Percentiles rank a stretch among this genome's conserved stretches.
These are phyloP conservation scores for Alethe diademata DNA, from an alignment of 2,113 vertebrate species.

Conservation along the genomic window DNA sequence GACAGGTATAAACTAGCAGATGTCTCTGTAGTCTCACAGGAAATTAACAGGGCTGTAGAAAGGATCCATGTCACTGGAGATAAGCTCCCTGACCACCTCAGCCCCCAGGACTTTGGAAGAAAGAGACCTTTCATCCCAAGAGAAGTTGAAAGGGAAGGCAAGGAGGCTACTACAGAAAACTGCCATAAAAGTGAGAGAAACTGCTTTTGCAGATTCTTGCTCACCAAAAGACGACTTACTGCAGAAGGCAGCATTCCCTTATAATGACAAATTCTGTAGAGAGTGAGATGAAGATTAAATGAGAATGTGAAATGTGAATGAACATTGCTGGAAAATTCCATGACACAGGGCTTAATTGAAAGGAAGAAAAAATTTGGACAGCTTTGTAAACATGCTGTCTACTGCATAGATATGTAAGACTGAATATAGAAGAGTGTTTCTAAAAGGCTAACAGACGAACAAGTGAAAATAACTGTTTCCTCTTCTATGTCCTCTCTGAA, in stretches of 20 bases:
- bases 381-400: neutral
- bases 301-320: neutral
- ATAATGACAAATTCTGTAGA: neutral
- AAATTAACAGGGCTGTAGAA: neutral
- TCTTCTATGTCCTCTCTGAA: neutral
- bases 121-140: neutral
- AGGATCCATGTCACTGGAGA: neutral
- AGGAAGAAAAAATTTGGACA: neutral
- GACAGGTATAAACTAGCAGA: neutral
- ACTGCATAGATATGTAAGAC: neutral
- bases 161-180: neutral
- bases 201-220: neutral
- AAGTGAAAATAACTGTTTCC: neutral
- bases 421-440: neutral
- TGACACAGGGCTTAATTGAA: neutral
- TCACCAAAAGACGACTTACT: neutral
- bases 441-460: neutral
- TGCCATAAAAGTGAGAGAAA: neutral
- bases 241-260: neutral
- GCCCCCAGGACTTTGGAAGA: neutral
- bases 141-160: neutral
- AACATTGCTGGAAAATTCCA: neutral
- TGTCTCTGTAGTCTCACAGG: neutral
- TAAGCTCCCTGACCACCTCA: neutral
- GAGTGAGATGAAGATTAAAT: neutral